A percentile compares a stretch with the other conserved stretches of the same genome.
phyloP scores from a whole-genome alignment of 2,797 vertebrate species.

The Periophthalmus magnuspinnatus region DNA sequence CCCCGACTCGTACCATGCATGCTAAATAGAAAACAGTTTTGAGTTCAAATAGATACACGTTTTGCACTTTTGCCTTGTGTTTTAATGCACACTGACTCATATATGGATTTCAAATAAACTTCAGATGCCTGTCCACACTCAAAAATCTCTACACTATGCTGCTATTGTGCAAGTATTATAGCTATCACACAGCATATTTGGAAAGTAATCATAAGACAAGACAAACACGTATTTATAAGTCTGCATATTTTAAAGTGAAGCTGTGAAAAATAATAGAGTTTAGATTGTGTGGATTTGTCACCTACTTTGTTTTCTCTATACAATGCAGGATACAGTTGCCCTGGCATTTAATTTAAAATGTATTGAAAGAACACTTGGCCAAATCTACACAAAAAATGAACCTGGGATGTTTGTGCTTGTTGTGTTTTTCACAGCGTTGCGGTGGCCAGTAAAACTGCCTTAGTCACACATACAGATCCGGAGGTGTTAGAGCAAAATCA shows the following conservation, averaged over 20 bases:
- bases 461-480: conserved; percentile 64
- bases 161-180: not conserved
- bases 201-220: not conserved
- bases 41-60: not conserved
- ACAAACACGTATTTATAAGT: not conserved
- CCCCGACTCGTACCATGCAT: not conserved
- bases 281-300: conserved; percentile 2
- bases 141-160: not conserved
- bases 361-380: conserved; percentile 15
- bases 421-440: conserved; percentile 55
- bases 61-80: not conserved
- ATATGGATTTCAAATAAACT: not conserved
- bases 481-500: conserved; percentile 70
- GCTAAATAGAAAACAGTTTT: conserved; percentile 1
- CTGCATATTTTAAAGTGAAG: not conserved
- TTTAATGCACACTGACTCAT: not conserved
- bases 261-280: not conserved
- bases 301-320: not conserved
- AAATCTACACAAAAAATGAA: conserved; percentile 23
- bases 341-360: conserved; percentile 10
- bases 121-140: not conserved
- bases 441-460: conserved; percentile 62
- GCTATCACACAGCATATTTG: not conserved
- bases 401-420: conserved; percentile 45
- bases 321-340: not conserved